Evolutionary conservation across 2,797 vertebrate genomes (phyloP).

Genomic region (Chrosomus eos): DNA sequence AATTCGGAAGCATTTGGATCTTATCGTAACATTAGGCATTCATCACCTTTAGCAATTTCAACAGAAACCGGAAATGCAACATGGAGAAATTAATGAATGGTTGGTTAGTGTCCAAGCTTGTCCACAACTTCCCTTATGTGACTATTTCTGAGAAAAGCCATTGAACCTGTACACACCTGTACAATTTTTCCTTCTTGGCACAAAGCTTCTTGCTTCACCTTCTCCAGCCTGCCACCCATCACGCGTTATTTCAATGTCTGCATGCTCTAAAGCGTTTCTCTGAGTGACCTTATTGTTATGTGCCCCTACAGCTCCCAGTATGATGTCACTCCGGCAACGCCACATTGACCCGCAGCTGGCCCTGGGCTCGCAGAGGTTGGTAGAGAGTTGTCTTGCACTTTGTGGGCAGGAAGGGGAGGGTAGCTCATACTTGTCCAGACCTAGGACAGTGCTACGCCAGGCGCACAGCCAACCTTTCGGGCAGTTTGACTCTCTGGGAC

Average conservation of each 20-base stretch:
- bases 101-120: neutral
- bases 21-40: neutral
- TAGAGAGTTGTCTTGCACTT: slow-evolving; percentile 85
- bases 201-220: slow-evolving; percentile 25
- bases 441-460: slow-evolving; percentile 81
- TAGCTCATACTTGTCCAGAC: slow-evolving; percentile 73
- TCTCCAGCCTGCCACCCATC: slow-evolving; percentile 27
- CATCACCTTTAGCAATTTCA: neutral
- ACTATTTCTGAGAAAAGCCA: neutral
- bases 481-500: slow-evolving; percentile 79
- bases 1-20: neutral
- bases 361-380: slow-evolving; percentile 98
- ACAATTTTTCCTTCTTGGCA: neutral
- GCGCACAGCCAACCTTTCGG: slow-evolving; percentile 87
- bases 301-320: slow-evolving; percentile 87
- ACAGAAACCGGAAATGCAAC: neutral
- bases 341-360: slow-evolving; percentile 89
- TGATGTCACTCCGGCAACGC: slow-evolving; percentile 93
- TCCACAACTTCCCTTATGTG: slow-evolving; percentile 16
- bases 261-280: neutral
- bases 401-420: slow-evolving; percentile 78
- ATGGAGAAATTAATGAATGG: neutral
- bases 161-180: neutral
- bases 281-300: slow-evolving; percentile 58
- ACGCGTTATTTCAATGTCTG: slow-evolving; percentile 4